A percentile compares a stretch with the other conserved stretches of the same genome.
Conservation (phyloP, 2,113 vertebrate species). For the Hemiprocne comata region DNA sequence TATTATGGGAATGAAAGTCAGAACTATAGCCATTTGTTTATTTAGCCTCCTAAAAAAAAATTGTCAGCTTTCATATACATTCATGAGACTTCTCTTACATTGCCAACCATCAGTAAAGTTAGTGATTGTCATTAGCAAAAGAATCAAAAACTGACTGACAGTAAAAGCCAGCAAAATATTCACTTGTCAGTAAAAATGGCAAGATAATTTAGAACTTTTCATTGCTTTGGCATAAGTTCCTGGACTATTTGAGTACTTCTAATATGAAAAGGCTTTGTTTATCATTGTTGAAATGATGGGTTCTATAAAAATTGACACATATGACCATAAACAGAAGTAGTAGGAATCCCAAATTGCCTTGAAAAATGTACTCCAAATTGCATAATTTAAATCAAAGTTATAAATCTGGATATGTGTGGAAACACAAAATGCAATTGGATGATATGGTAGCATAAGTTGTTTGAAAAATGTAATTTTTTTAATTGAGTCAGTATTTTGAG, state of each 20-base stretch:
- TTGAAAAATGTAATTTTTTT: neutral
- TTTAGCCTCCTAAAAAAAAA: neutral
- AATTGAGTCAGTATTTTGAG: neutral
- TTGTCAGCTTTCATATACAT: neutral
- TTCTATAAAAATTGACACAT: constrained; percentile 20
- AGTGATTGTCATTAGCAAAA: constrained; percentile 30
- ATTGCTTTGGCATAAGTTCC: constrained; percentile 49
- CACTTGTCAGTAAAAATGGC: constrained; percentile 61
- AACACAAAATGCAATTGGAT: neutral
- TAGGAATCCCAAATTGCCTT: neutral
- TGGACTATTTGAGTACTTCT: constrained; percentile 51
- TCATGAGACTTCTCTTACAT: neutral
- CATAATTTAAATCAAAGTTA: neutral
- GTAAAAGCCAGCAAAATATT: constrained; percentile 51
- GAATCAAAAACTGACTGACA: constrained; percentile 58
- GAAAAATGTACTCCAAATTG: neutral
- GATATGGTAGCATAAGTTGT: neutral
- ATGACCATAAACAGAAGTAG: constrained; percentile 41
- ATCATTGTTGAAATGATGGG: neutral
- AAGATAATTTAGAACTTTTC: constrained; percentile 66
- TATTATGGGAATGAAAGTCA: neutral
- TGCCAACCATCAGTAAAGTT: constrained; percentile 31
- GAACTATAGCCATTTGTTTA: constrained; percentile 12
- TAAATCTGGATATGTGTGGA: neutral
- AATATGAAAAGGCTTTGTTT: constrained; percentile 44